Evolutionary conservation across 1,140 invertebrate genomes (phyloP).

Genomic region (Harpegnathos saltator): DNA sequence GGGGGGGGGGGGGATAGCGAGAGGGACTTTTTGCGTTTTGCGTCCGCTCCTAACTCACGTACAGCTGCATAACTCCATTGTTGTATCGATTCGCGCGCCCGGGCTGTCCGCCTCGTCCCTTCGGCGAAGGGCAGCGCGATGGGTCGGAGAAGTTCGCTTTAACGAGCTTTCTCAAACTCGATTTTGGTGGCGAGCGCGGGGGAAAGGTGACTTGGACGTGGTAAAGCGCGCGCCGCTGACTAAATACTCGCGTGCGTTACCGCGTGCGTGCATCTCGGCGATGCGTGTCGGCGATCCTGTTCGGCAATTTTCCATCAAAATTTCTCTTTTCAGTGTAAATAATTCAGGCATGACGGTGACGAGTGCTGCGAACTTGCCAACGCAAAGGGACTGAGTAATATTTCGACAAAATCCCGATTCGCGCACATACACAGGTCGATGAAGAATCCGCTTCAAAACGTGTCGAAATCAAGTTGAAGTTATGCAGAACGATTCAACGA

Average conservation of each 20-base stretch:
- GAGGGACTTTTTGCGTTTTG: conserved; percentile 72
- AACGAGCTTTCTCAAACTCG: conserved; percentile 76
- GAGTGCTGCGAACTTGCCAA: too few species aligned
- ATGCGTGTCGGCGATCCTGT: background rate
- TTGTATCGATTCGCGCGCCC: conserved; percentile 73
- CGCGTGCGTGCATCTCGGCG: background rate
- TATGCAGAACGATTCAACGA: too few species aligned
- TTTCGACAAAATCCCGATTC: too few species aligned
- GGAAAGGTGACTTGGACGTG: conserved; percentile 48
- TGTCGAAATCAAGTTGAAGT: too few species aligned
- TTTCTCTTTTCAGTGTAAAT: too few species aligned
- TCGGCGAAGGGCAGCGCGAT: conserved; percentile 22
- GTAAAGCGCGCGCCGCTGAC: conserved; percentile 29
- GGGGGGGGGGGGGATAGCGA: background rate
- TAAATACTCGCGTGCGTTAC: conserved; percentile 56
- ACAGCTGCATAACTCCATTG: conserved; percentile 76
- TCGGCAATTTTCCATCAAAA: too few species aligned
- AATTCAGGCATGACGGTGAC: too few species aligned
- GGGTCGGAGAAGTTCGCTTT: conserved; percentile 66
- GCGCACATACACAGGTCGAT: too few species aligned
- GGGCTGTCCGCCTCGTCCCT: conserved; percentile 65
- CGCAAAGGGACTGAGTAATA: too few species aligned
- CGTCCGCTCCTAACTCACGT: conserved; percentile 53
- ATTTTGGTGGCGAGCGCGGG: conserved; percentile 63
- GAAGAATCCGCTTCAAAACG: too few species aligned